Evolutionary conservation across 2,888 invertebrate species (phyloP), one percentile per base, ranked within the genome.

Genomic region (Luperina nickerlii): DNA sequence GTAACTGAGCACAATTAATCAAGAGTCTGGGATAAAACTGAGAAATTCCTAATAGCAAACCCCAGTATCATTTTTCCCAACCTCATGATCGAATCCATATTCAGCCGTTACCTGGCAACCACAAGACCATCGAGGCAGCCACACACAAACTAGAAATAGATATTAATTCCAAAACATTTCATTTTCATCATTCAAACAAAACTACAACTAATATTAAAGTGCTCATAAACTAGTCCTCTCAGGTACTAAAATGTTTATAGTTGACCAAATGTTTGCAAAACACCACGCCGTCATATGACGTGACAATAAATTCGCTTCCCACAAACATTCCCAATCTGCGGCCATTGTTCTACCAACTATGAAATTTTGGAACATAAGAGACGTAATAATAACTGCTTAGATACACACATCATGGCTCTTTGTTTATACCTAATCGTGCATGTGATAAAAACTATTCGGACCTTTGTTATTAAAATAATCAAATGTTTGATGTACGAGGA

Each of bases 291-390:
- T 87, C 88, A 83, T 87, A 85, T 83, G 84, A 82, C 80, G 80
- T 86, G 87, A 90, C 89, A 89, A 89, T 91, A 90, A 90, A 90
- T 91, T 90, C 70, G 80, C 82, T 90, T 90, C 91, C 88, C 90
- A 90, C 88, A 91, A 90, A 85, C 88, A 90, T 88, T 88, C 79
- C 80, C 86, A 84, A 90, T 89, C 86, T 82, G 71, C 51, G 73
- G 68, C 89, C 74, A 92, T 93, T 93, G 92, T 93, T 92, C 87
- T 88, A 73, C 63, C 78, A 81, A 81, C 85, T 91, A 88, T 88
- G 81, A 89, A 82, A 91, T 89, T 91, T 91, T 79, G 85, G 88
- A 79, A 84, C 81, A 83, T 81, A 82, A 85, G 82, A 87, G 70
- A 86, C 68, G 76, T 78, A 84, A 76, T 84, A 84, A 79, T 82